Evolutionary conservation across 2,888 invertebrate genomes (phyloP).

Genomic region (Automeris io): DNA sequence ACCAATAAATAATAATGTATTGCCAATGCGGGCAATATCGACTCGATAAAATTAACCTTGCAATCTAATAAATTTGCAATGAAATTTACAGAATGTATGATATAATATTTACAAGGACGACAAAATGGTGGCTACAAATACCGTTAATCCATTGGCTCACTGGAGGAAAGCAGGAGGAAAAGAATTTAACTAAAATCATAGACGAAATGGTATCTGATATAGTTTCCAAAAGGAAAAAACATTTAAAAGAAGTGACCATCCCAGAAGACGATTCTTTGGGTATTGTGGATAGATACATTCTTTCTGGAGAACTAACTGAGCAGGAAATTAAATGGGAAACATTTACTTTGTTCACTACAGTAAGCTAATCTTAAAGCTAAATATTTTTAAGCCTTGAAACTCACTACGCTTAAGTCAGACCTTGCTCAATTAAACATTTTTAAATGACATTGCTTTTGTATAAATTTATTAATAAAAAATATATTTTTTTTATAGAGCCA

Average conservation of each 20-base stretch:
- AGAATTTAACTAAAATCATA: slow-evolving; percentile 23
- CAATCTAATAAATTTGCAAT: too few species aligned
- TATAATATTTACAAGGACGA: slow-evolving; percentile 45
- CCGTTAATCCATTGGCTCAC: slow-evolving; percentile 42
- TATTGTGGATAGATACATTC: slow-evolving; percentile 46
- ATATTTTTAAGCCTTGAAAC: too few species aligned
- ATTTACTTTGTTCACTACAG: slow-evolving; percentile 53
- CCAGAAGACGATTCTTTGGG: slow-evolving; percentile 33
- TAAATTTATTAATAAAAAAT: neutral
- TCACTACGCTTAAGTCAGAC: slow-evolving; percentile 1
- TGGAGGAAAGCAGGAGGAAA: slow-evolving; percentile 29
- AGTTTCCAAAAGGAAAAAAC: slow-evolving; percentile 30
- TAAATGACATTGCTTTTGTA: too few species aligned
- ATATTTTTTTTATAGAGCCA: slow-evolving; percentile 41
- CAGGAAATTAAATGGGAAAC: slow-evolving; percentile 42
- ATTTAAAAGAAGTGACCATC: slow-evolving; percentile 15
- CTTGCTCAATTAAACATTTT: neutral
- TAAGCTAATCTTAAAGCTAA: too few species aligned
- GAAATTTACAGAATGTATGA: slow-evolving; percentile 39
- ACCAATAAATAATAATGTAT: too few species aligned
- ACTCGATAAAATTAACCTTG: too few species aligned
- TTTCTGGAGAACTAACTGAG: slow-evolving; percentile 38
- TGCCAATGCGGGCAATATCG: too few species aligned
- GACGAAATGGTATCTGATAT: slow-evolving; percentile 39
- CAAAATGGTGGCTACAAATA: slow-evolving; percentile 55